These are phyloP conservation scores for Cisticola juncidis DNA, from an alignment of 2,113 vertebrate genomes.

Conservation along the genomic window DNA sequence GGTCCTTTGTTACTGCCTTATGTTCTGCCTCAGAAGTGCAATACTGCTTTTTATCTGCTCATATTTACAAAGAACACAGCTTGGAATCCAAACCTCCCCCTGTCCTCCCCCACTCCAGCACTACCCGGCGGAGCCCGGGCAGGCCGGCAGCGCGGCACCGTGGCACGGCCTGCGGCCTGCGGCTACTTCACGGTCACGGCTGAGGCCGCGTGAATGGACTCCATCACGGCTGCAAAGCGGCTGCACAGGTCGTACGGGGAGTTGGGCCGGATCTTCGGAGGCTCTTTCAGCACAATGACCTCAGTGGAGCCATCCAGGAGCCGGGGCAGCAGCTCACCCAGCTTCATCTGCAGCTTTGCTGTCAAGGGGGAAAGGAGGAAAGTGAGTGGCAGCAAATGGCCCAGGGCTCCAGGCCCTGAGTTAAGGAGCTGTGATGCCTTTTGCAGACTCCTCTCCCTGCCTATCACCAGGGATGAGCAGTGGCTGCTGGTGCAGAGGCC, in stretches of 20 bases:
- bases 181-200: conserved; percentile 82
- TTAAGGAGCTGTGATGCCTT: neutral
- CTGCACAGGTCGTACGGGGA: conserved; percentile 92
- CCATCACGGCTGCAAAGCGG: conserved; percentile 91
- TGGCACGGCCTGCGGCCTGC: accelerated
- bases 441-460: neutral
- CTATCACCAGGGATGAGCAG: neutral
- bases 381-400: neutral
- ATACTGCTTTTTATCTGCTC: neutral
- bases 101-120: neutral
- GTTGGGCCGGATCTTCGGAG: conserved; percentile 88
- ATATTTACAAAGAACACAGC: neutral
- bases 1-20: neutral
- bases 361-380: neutral
- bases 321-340: conserved; percentile 90
- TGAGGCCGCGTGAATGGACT: conserved; percentile 88
- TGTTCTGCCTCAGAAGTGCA: conserved; percentile 15
- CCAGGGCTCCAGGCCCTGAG: neutral
- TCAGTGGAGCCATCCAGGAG: conserved; percentile 90
- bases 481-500: neutral
- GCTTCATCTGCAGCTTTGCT: conserved; percentile 88
- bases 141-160: neutral
- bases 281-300: conserved; percentile 87
- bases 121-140: neutral
- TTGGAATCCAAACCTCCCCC: neutral